Percentiles rank a stretch among this genome's conserved stretches.
Conservation (phyloP, 92 coral and sea anemone species). For the Parazoanthus swiftii region DNA sequence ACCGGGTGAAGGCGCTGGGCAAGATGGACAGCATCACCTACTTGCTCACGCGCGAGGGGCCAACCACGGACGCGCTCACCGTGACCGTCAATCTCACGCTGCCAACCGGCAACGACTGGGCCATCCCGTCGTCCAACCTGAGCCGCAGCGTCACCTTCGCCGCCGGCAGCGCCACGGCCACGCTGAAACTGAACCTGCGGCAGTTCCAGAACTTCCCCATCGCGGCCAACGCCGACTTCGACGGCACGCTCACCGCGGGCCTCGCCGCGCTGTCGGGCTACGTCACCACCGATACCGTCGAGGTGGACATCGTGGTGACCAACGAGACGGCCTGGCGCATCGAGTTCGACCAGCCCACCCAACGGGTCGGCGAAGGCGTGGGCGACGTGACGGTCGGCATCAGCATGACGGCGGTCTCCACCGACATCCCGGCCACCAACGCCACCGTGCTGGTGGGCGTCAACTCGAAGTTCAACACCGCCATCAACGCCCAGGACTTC, state of each 20-base stretch:
- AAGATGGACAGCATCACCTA: slow-evolving; percentile 11
- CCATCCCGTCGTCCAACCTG: neutral
- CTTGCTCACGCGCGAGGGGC: slow-evolving; percentile 13
- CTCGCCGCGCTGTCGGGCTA: neutral
- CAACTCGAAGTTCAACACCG: neutral
- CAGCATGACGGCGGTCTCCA: slow-evolving; percentile 8
- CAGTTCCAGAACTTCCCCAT: too few species aligned
- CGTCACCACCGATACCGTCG: neutral
- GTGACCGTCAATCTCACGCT: neutral
- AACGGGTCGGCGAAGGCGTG: slow-evolving; percentile 17
- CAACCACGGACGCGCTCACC: neutral
- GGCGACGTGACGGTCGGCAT: slow-evolving; percentile 7
- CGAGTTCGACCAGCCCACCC: slow-evolving; percentile 11
- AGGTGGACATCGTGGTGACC: neutral
- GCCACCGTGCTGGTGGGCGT: slow-evolving; percentile 1
- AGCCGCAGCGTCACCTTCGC: neutral
- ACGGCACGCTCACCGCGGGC: neutral
- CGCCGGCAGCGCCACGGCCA: slow-evolving; percentile 13
- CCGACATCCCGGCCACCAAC: slow-evolving; percentile 15
- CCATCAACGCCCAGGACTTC: neutral
- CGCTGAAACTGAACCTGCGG: neutral
- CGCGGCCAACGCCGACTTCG: neutral
- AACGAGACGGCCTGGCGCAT: slow-evolving; percentile 9
- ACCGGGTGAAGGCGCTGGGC: slow-evolving; percentile 2
- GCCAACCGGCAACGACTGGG: slow-evolving; percentile 12